Base-by-base conservation (phyloP, 2,113 vertebrate species). In the Anthoscopus minutus region DNA sequence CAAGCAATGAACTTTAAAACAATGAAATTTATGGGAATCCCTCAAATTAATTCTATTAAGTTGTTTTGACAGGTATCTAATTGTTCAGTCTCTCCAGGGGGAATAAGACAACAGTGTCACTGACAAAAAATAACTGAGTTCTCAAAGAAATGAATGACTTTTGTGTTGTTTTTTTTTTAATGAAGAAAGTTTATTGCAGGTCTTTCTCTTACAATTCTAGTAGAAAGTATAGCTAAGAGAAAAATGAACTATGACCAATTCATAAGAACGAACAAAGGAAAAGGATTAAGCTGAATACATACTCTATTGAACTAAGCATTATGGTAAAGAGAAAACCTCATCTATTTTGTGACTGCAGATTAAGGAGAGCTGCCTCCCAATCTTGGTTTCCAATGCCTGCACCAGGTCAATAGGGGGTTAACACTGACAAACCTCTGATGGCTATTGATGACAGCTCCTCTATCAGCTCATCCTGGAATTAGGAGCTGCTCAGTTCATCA, bases 131-230 rank as follows among this genome's bases (percentile, higher is more conserved):
- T 31, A 72, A 89, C 37, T 19, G 47, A 89, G 37, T 51, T 78
- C 64, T 70, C 45, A 83, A 58, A 80, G 30, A 94, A 87, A 92
- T 35, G 3, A 94, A 74, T 69, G 17, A 66, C 35, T 33, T 45
- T 33, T 40, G 48, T 48, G 13, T 28, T 56, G 25, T 3, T 31
- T 54, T 79, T 93, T 92, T 95, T 97, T 94, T 61, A 91, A 89
- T 97, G 97, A 97, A 97, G 95, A 97, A 95, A 98, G 93, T 98
- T 98, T 97, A 98, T 98, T 98, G 97, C 95, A 97, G 97, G 71
- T 97, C 92, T 92, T 31, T 88, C 66, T 95, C 93, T 95, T 96
- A 94, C 96, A 97, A 91, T 97, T 97, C 97, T 89, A 96, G 96
- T 98, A 97, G 94, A 98, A 98, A 98, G 96, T 96, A 96, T 90